phyloP scores from a whole-genome alignment of 2,888 invertebrate genomes.

The Matsumyia berberina region DNA sequence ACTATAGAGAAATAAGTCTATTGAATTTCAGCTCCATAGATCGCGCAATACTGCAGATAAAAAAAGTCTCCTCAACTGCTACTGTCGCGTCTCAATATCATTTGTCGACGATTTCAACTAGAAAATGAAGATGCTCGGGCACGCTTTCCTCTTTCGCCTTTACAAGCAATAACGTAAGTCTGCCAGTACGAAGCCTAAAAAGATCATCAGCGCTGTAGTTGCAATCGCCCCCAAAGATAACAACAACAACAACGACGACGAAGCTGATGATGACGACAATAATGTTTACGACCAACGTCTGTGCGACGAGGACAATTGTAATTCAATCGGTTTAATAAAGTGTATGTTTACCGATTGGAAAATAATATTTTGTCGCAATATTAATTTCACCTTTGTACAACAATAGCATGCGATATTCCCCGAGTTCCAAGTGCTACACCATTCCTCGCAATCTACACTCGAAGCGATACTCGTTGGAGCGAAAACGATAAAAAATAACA shows the following conservation, averaged over 20 bases:
- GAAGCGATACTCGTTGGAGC: slow-evolving; percentile 67
- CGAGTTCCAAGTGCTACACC: slow-evolving; percentile 1
- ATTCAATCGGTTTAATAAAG: slow-evolving; percentile 77
- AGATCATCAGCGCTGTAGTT: slow-evolving; percentile 25
- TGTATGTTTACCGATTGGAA: slow-evolving; percentile 78
- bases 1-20: no score
- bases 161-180: slow-evolving; percentile 5
- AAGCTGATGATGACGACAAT: slow-evolving; percentile 13
- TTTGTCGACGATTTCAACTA: slow-evolving; percentile 50
- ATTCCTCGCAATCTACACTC: slow-evolving; percentile 28
- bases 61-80: no score
- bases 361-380: slow-evolving; percentile 78
- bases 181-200: slow-evolving; percentile 54
- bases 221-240: neutral
- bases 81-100: neutral
- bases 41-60: no score
- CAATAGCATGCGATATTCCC: slow-evolving; percentile 62
- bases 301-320: slow-evolving; percentile 70
- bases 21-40: no score
- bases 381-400: slow-evolving; percentile 77
- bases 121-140: slow-evolving; percentile 36
- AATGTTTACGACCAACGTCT: no score
- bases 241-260: neutral
- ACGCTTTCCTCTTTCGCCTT: slow-evolving; percentile 33
- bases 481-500: slow-evolving; percentile 49